Base-by-base conservation (phyloP, 2,797 vertebrate genomes). In the Cephalopachus bancanus region DNA sequence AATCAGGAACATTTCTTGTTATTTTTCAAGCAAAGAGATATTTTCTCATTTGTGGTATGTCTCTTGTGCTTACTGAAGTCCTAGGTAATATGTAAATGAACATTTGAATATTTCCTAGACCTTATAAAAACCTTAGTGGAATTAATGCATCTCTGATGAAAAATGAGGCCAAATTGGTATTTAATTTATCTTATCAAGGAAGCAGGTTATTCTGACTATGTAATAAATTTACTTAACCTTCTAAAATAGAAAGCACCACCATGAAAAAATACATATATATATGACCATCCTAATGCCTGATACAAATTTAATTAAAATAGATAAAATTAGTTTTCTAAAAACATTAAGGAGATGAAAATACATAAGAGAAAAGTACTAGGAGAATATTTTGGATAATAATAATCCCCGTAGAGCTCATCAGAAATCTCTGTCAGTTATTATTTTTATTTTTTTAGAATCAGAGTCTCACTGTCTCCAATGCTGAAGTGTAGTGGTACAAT, bases 121-220 rank as follows among this genome's bases (percentile, higher is more conserved):
- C 74, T 72, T 79, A 80, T 62, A 17, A 91, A 91, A 86, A 80
- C 26, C 55, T 71, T 26, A 33, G 28, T 62, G 59, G 33, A 16
- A 80, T 80, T 62, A 86, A 49, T 33, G 19, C 2, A 64, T 28
- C 16, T 72, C 85, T 85, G 49, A 26, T 71, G 62, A 84, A 28
- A 90, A 90, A 69, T 60, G 22, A 83, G 12, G 33, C 28, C 12
- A 83, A 83, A 17, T 28, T 76, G 9, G 1, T 51, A 51, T 83
- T 89, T 86, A 79, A 93, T 71, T 60, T 59, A 83, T 75, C 86
- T 80, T 87, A 64, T 5, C 76, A 53, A 78, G 30, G 44, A 84
- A 78, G 55, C 17, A 69, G 24, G 51, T 10, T 78, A 78, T 79
- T 64, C 55, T 62, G 26, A 94, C 14, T 4, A 44, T 44, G 44